These are phyloP conservation scores for Cephus sareptanus DNA, from an alignment of 2,888 invertebrate genomes.

Conservation along the genomic window DNA sequence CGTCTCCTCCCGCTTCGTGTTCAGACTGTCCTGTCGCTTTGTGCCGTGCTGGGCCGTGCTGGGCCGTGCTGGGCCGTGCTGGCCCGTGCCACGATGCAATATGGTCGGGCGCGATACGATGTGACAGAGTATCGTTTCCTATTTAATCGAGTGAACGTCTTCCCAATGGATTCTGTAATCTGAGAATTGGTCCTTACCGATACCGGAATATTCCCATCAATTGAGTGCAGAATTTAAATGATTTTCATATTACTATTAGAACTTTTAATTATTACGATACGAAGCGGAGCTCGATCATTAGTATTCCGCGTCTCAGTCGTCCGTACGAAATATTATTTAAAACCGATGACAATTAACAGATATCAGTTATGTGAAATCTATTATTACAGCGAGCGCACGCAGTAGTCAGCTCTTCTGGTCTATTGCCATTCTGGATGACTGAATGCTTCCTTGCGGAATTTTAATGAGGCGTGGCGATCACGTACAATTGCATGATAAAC, in stretches of 20 bases:
- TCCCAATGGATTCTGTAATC: too few relatives aligned
- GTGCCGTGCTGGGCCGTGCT: too few relatives aligned
- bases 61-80: too few relatives aligned
- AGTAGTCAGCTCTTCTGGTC: background rate
- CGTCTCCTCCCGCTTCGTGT: too few relatives aligned
- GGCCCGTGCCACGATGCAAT: too few relatives aligned
- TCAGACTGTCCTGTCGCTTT: too few relatives aligned
- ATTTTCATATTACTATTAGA: slow-evolving; percentile 30
- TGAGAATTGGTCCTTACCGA: too few relatives aligned
- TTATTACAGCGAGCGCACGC: background rate
- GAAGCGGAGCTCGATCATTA: slow-evolving; percentile 47
- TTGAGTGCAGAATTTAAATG: too few relatives aligned
- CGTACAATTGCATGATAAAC: slow-evolving; percentile 47
- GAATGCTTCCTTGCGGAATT: background rate
- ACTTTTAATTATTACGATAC: slow-evolving; percentile 59
- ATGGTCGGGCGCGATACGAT: too few relatives aligned
- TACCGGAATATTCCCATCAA: too few relatives aligned
- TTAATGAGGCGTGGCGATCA: slow-evolving; percentile 21
- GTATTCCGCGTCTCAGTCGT: slow-evolving; percentile 33
- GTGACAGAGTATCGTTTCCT: too few relatives aligned
- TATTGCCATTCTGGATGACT: background rate
- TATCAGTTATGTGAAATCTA: slow-evolving; percentile 26
- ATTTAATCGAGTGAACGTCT: too few relatives aligned
- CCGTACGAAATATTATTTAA: slow-evolving; percentile 61
- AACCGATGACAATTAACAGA: slow-evolving; percentile 52